phyloP scores from a whole-genome alignment of 2,113 vertebrate genomes.

The Microcebus murinus region DNA sequence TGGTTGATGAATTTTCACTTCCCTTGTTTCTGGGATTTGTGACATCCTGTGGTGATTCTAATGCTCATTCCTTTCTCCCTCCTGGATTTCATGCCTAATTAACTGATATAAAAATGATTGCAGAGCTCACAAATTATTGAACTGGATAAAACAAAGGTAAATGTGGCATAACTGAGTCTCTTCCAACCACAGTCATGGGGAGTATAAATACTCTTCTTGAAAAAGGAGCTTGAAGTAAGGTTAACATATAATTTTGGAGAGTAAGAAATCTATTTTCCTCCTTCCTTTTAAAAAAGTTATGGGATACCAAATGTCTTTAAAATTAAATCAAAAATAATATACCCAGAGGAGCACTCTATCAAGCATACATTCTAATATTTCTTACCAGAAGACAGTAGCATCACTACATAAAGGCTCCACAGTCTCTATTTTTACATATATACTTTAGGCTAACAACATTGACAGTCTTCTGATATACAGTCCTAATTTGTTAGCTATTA shows the following conservation, averaged over 20 bases:
- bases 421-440: not conserved
- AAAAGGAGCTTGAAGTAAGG: slow-evolving; percentile 1
- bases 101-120: slow-evolving; percentile 60
- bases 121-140: slow-evolving; percentile 60
- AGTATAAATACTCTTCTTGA: slow-evolving; percentile 38
- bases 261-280: not conserved
- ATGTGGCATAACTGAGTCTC: slow-evolving; percentile 44
- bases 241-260: not conserved
- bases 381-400: not conserved
- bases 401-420: not conserved
- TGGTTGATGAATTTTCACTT: slow-evolving; percentile 40
- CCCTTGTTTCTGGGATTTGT: slow-evolving; percentile 53
- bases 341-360: not conserved
- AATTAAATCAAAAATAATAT: slow-evolving; percentile 48
- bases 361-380: not conserved
- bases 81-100: slow-evolving; percentile 66
- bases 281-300: not conserved
- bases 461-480: not conserved
- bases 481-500: not conserved
- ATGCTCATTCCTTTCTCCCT: slow-evolving; percentile 1
- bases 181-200: not conserved
- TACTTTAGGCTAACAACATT: not conserved
- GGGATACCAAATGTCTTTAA: slow-evolving; percentile 2
- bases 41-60: slow-evolving; percentile 39
- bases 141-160: slow-evolving; percentile 62